These are phyloP conservation scores for Clytia hemisphaerica DNA, from an alignment of 30 jellyfish, hydroid and myxozoan species.

Conservation along the genomic window DNA sequence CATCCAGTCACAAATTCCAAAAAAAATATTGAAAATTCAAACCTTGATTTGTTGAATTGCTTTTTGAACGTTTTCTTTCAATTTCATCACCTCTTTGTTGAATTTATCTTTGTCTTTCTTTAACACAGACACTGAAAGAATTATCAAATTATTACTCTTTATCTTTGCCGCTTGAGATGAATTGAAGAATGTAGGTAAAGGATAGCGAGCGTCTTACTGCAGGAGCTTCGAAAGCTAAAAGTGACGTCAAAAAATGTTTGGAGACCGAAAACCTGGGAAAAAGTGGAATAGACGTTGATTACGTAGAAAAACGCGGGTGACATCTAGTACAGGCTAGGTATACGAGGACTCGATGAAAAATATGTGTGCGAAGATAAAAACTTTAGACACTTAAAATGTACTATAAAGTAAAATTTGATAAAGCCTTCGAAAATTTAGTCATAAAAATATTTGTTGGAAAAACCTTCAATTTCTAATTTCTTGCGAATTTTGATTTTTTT, in stretches of 20 bases:
- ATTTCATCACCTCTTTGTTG: constrained; percentile 42
- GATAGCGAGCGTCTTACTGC: not conserved
- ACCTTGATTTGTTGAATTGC: constrained; percentile 65
- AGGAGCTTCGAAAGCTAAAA: not conserved
- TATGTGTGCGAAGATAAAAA: not conserved
- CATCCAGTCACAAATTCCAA: too few species aligned
- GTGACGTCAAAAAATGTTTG: not conserved
- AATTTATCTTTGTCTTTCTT: constrained; percentile 77
- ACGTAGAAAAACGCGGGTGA: too few species aligned
- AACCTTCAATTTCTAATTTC: too few species aligned
- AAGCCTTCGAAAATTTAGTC: too few species aligned
- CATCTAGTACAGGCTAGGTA: too few species aligned
- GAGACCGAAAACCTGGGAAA: not conserved
- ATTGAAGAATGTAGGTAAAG: not conserved
- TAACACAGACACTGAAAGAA: constrained; percentile 55
- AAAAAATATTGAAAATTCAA: not conserved
- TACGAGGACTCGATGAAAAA: not conserved
- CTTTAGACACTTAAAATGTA: not conserved
- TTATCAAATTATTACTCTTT: too few species aligned
- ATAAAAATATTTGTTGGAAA: too few species aligned
- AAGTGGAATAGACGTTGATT: too few species aligned
- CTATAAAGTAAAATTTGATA: too few species aligned
- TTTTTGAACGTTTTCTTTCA: constrained; percentile 39
- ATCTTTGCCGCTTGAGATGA: too few species aligned
- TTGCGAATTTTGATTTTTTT: too few species aligned